These are phyloP conservation scores for Thymallus thymallus DNA, from an alignment of 2,113 vertebrate species.

Conservation along the genomic window DNA sequence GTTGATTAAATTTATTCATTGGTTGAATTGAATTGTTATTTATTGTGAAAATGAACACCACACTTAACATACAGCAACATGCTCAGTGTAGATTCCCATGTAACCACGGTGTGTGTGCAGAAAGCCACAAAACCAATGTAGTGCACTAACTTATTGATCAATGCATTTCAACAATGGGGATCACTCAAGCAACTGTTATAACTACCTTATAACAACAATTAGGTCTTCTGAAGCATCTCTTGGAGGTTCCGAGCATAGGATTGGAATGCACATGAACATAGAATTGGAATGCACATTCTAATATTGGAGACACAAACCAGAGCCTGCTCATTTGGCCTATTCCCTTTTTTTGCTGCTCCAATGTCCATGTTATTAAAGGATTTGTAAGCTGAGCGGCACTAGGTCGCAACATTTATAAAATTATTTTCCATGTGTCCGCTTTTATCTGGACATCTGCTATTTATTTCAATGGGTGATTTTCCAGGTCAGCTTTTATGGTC, in stretches of 20 bases:
- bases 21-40: background rate
- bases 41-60: background rate
- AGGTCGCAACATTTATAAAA: no score
- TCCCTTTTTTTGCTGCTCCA: background rate
- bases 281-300: no score
- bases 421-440: background rate
- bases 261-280: no score
- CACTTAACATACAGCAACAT: background rate
- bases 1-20: background rate
- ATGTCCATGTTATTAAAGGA: slow-evolving; percentile 28
- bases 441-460: slow-evolving; percentile 3
- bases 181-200: no score
- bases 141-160: no score
- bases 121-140: background rate
- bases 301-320: no score
- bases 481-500: background rate
- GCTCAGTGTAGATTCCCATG: no score
- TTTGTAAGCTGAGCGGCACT: background rate
- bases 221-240: no score
- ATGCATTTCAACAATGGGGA: no score
- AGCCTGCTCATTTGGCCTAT: no score
- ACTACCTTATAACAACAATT: no score
- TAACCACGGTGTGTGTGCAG: background rate
- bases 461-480: slow-evolving; percentile 11
- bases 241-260: no score